A percentile compares a stretch with the other conserved stretches of the same genome.
phyloP scores from a whole-genome alignment of 35 echinoderm and acorn worm species.

The Ophiothrix spiculata region DNA sequence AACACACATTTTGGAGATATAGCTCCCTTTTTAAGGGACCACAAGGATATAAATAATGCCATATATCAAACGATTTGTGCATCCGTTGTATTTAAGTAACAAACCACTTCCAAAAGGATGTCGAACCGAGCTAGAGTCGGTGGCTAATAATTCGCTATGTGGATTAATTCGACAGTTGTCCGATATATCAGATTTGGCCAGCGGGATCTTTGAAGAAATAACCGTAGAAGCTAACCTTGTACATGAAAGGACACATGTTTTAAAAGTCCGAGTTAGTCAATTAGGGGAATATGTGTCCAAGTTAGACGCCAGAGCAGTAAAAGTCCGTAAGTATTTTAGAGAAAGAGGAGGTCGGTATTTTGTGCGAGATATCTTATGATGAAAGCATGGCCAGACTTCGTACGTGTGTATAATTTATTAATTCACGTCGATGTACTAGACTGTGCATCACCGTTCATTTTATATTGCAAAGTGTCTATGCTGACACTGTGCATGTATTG shows the following conservation, averaged over 20 bases:
- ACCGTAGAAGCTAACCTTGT: constrained; percentile 56
- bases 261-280: constrained; percentile 45
- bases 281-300: constrained; percentile 62
- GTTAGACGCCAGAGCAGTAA: constrained; percentile 86
- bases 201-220: constrained; percentile 81
- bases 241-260: constrained; percentile 48
- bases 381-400: too few relatives aligned
- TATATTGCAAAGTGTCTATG: too few relatives aligned
- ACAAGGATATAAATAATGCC: constrained; percentile 63
- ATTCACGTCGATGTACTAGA: too few relatives aligned
- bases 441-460: too few relatives aligned
- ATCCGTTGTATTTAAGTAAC: constrained; percentile 83
- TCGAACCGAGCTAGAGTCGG: constrained; percentile 70
- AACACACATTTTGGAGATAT: too few relatives aligned
- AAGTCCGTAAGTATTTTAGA: constrained; percentile 93
- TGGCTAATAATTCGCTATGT: constrained; percentile 79
- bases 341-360: too few relatives aligned
- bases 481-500: too few relatives aligned
- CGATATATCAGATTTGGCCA: constrained; percentile 68
- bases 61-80: constrained; percentile 76
- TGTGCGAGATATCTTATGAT: too few relatives aligned
- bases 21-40: neutral
- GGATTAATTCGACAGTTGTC: constrained; percentile 79
- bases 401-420: too few relatives aligned
- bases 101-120: constrained; percentile 76